Evolutionary conservation across 2,113 vertebrate species (phyloP).

Genomic region (Lates calcarifer): DNA sequence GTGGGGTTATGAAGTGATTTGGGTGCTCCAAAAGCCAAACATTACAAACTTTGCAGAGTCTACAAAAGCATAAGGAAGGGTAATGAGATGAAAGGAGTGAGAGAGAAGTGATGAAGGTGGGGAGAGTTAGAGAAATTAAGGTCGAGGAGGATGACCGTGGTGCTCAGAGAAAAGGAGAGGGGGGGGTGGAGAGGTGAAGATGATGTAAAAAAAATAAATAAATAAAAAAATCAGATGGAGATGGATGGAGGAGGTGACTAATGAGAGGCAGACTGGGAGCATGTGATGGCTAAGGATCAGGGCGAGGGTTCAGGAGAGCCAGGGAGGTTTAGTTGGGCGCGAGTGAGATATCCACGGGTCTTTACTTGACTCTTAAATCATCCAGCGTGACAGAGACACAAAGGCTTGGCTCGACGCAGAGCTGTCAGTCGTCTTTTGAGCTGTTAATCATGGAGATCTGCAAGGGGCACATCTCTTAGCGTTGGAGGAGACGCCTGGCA

Average conservation of each 20-base stretch:
- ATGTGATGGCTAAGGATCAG: constrained; percentile 28
- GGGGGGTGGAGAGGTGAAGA: neutral
- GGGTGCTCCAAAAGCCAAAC: constrained; percentile 42
- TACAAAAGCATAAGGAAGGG: constrained; percentile 33
- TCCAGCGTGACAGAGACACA: constrained; percentile 64
- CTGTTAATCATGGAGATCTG: constrained; percentile 78
- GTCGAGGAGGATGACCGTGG: neutral
- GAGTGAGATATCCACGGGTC: constrained; percentile 58
- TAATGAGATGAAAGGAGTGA: constrained; percentile 43
- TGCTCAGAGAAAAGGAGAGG: neutral
- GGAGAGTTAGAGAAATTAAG: neutral
- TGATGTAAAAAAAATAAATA: neutral
- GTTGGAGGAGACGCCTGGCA: constrained; percentile 69
- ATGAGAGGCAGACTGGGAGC: constrained; percentile 32
- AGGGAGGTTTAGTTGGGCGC: constrained; percentile 41
- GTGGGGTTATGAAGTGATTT: constrained; percentile 32
- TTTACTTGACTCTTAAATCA: constrained; percentile 69
- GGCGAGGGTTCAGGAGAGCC: constrained; percentile 16
- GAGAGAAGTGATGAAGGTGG: neutral
- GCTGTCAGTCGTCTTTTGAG: constrained; percentile 73
- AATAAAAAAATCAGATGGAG: constrained; percentile 8
- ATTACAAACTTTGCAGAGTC: constrained; percentile 30
- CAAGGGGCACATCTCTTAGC: constrained; percentile 64
- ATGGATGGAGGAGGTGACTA: constrained; percentile 30
- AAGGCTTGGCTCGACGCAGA: constrained; percentile 56